Conservation (phyloP, 1,140 invertebrate genomes). For the Pseudomyrmex pallidus region DNA sequence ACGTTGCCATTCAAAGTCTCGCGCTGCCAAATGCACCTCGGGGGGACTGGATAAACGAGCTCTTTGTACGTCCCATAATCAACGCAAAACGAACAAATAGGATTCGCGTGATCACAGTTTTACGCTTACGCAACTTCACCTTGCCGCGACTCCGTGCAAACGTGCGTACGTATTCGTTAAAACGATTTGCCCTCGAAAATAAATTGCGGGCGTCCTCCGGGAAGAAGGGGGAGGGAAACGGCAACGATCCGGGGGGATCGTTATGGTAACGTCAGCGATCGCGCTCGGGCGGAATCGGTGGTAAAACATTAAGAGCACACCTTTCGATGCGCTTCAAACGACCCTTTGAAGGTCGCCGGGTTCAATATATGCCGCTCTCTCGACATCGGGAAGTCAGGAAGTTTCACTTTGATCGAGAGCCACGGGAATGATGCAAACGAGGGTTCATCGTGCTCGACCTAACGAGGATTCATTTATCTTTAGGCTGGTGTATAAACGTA, state of each 20-base stretch:
- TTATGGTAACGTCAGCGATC: conserved; percentile 41
- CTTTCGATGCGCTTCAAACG: conserved; percentile 48
- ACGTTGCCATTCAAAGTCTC: conserved; percentile 36
- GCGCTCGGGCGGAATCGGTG: not conserved
- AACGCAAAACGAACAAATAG: conserved; percentile 38
- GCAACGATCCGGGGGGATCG: conserved; percentile 5
- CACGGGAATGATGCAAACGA: conserved; percentile 70
- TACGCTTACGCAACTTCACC: conserved; percentile 10
- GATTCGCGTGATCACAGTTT: conserved; percentile 21
- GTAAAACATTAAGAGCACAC: conserved; percentile 53
- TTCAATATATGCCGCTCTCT: conserved; percentile 52
- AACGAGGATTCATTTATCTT: conserved; percentile 83
- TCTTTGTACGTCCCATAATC: conserved; percentile 40
- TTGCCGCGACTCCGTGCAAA: not conserved
- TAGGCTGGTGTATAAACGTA: conserved; percentile 77
- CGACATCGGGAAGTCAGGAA: conserved; percentile 63
- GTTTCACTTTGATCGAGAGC: conserved; percentile 63
- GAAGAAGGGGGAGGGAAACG: too few relatives aligned
- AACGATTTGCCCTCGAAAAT: conserved; percentile 20
- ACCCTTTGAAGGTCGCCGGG: conserved; percentile 45
- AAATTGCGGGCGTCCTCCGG: conserved; percentile 10
- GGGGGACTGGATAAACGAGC: conserved; percentile 42
- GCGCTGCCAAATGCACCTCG: conserved; percentile 43
- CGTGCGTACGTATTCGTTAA: conserved; percentile 1
- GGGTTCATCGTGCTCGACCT: conserved; percentile 73